A percentile compares a stretch with the other conserved stretches of the same genome.
These are phyloP conservation scores for Sialis fuliginosa DNA, from an alignment of 2,888 invertebrate species.

Conservation along the genomic window DNA sequence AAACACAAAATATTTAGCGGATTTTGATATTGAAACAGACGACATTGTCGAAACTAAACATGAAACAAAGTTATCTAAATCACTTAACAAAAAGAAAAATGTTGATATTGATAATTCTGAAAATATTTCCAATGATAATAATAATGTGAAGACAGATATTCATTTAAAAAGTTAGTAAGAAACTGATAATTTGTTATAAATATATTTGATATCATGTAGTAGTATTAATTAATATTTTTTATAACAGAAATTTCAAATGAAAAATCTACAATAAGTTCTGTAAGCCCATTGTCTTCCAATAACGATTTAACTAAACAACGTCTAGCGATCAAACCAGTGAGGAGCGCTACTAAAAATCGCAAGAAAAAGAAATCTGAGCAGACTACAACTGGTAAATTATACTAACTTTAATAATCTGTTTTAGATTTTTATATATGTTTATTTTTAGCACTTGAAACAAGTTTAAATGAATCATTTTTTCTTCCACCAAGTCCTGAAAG, in stretches of 20 bases:
- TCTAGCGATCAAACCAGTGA: background rate
- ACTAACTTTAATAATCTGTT: no score
- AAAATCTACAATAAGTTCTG: no score
- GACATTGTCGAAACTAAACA: background rate
- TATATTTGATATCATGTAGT: no score
- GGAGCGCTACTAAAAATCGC: background rate
- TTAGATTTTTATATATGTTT: background rate
- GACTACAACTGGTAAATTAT: no score
- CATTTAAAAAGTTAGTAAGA: no score
- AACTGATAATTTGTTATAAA: no score
- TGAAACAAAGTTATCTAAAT: background rate
- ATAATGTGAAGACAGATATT: background rate
- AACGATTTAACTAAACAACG: no score
- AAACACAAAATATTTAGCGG: constrained; percentile 7
- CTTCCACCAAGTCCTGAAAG: constrained; percentile 26
- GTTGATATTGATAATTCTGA: background rate
- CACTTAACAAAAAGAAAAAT: background rate
- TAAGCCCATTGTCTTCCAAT: no score
- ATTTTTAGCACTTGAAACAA: background rate
- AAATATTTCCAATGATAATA: background rate
- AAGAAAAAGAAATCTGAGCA: background rate
- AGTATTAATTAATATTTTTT: no score
- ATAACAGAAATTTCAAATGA: no score
- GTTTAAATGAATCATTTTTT: constrained; percentile 1
- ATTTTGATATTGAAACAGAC: background rate